These are phyloP conservation scores for Aurelia aurita complex sp. Pacific DNA, from an alignment of 30 jellyfish, hydroid and myxozoan species.

Conservation along the genomic window DNA sequence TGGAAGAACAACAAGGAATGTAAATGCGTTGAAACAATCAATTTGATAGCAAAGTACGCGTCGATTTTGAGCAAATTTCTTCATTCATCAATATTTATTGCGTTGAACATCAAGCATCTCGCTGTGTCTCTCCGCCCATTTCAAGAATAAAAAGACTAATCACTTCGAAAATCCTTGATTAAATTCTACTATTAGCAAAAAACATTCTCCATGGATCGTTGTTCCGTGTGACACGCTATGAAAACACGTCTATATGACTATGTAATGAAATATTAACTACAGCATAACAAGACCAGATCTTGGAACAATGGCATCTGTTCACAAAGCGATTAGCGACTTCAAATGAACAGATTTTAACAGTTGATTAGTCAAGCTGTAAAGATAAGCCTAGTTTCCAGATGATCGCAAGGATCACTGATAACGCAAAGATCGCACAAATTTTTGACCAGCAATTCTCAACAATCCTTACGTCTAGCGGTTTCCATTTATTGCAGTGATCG, in stretches of 20 bases:
- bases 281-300: too few relatives aligned
- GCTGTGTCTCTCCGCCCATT: slow-evolving; percentile 52
- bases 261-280: slow-evolving; percentile 13
- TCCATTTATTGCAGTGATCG: too few relatives aligned
- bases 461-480: too few relatives aligned
- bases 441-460: too few relatives aligned
- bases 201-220: neutral
- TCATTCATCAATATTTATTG: slow-evolving; percentile 26
- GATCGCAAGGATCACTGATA: too few relatives aligned
- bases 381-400: too few relatives aligned
- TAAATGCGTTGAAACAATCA: slow-evolving; percentile 1
- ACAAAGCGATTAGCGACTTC: too few relatives aligned
- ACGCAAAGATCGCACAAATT: too few relatives aligned
- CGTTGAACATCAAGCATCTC: slow-evolving; percentile 10
- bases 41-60: slow-evolving; percentile 18
- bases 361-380: too few relatives aligned
- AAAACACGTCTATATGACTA: neutral
- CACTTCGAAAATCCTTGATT: slow-evolving; percentile 25
- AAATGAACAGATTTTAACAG: too few relatives aligned
- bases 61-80: slow-evolving; percentile 26
- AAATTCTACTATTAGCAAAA: slow-evolving; percentile 13
- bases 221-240: too few relatives aligned
- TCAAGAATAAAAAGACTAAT: slow-evolving; percentile 6
- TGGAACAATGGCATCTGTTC: too few relatives aligned
- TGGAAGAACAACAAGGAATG: neutral